phyloP scores from a whole-genome alignment of 1,140 invertebrate genomes.

The Antheraea pernyi region DNA sequence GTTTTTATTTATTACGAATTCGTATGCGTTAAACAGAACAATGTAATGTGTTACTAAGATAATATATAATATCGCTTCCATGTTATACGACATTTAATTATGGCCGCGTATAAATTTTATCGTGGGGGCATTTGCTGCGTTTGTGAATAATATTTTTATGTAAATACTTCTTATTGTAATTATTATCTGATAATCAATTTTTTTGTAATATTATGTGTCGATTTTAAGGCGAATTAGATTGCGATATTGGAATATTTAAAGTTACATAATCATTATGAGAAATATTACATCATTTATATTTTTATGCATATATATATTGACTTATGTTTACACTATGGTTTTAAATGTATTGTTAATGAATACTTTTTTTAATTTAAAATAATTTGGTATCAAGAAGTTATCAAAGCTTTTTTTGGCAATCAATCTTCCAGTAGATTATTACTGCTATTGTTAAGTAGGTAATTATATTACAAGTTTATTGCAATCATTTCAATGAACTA shows the following conservation, averaged over 20 bases:
- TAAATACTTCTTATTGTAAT: too few species aligned
- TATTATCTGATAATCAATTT: too few species aligned
- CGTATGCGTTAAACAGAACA: not conserved
- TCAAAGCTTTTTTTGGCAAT: too few species aligned
- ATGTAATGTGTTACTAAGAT: not conserved
- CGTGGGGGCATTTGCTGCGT: not conserved
- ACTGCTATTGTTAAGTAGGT: too few species aligned
- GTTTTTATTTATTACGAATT: not conserved
- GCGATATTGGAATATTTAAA: not conserved
- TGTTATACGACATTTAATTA: not conserved
- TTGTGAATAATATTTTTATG: not conserved
- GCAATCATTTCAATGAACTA: too few species aligned
- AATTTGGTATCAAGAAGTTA: too few species aligned
- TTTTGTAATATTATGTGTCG: too few species aligned
- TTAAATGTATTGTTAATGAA: not conserved
- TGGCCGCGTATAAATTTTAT: not conserved
- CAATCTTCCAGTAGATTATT: too few species aligned
- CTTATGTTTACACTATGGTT: not conserved
- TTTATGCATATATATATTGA: not conserved
- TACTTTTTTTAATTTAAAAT: not conserved
- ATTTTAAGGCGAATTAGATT: not conserved
- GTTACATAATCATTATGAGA: not conserved
- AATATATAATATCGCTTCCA: not conserved
- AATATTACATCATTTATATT: not conserved
- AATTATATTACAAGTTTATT: too few species aligned